A percentile compares a stretch with the other conserved stretches of the same genome.
Conservation (phyloP, 2,113 vertebrate species). For the Cottus gobio region DNA sequence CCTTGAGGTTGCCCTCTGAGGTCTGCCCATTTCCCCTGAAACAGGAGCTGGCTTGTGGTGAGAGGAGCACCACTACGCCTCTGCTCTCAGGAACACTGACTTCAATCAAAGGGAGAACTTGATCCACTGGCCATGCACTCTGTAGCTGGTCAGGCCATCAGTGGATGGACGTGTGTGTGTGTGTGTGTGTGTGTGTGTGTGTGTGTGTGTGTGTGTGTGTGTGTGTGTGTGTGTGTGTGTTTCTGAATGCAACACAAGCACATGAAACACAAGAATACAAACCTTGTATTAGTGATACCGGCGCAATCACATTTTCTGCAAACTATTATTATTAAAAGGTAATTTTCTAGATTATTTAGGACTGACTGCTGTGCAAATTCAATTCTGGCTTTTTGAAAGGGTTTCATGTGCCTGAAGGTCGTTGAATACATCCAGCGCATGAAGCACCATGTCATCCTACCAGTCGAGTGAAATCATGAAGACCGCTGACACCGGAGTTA, state of each 20-base stretch:
- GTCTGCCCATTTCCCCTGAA: slow-evolving; percentile 62
- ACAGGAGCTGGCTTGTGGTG: slow-evolving; percentile 69
- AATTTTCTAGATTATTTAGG: not conserved
- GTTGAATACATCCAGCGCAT: slow-evolving; percentile 16
- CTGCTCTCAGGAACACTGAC: slow-evolving; percentile 57
- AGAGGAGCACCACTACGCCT: slow-evolving; percentile 47
- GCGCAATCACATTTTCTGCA: not conserved
- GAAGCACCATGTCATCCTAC: slow-evolving; percentile 42
- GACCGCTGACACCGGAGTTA: slow-evolving; percentile 59
- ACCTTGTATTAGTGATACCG: not conserved
- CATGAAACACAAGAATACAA: not conserved
- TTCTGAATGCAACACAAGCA: not conserved
- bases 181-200: not conserved
- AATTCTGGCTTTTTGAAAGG: slow-evolving; percentile 1
- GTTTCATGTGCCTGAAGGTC: slow-evolving; percentile 41
- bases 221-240: slow-evolving; percentile 1
- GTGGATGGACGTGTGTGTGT: slow-evolving; percentile 11
- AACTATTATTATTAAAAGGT: not conserved
- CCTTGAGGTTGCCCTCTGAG: slow-evolving; percentile 67
- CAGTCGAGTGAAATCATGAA: slow-evolving; percentile 44
- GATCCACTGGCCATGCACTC: slow-evolving; percentile 68
- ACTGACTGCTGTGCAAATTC: slow-evolving; percentile 12
- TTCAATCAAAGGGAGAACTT: slow-evolving; percentile 67
- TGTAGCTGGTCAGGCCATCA: slow-evolving; percentile 40
- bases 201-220: not conserved